Evolutionary conservation across 2,113 vertebrate genomes (phyloP).

Genomic region (Tiliqua scincoides): DNA sequence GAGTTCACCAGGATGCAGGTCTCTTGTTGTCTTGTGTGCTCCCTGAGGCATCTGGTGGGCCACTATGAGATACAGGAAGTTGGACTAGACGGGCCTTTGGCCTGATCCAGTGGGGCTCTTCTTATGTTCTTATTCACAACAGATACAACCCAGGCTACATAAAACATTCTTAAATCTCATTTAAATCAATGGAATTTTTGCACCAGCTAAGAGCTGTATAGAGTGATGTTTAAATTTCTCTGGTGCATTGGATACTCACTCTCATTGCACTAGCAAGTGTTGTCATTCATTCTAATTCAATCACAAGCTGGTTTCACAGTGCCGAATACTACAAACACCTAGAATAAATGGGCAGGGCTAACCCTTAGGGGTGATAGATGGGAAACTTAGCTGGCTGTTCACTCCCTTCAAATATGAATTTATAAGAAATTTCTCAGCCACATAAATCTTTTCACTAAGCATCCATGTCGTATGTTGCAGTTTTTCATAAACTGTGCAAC

Average conservation of each 20-base stretch:
- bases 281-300: not conserved
- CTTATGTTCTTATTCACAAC: not conserved
- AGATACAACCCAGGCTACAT: not conserved
- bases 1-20: too few species aligned
- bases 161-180: not conserved
- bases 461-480: conserved; percentile 7
- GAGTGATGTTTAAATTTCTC: not conserved
- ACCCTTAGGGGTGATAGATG: not conserved
- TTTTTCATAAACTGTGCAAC: conserved; percentile 9
- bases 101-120: too few species aligned
- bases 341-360: not conserved
- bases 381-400: not conserved
- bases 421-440: conserved; percentile 1
- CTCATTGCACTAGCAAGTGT: not conserved
- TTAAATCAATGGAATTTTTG: not conserved
- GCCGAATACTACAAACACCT: not conserved
- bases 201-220: not conserved
- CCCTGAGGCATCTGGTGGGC: too few species aligned
- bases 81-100: too few species aligned
- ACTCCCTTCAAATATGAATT: not conserved
- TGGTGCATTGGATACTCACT: not conserved
- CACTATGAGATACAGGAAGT: too few species aligned
- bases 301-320: not conserved
- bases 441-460: conserved; percentile 1
- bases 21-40: too few species aligned